Percentiles rank a stretch among this genome's conserved stretches.
phyloP scores from a whole-genome alignment of 2,113 vertebrate species.

The Emydocephalus ijimae region DNA sequence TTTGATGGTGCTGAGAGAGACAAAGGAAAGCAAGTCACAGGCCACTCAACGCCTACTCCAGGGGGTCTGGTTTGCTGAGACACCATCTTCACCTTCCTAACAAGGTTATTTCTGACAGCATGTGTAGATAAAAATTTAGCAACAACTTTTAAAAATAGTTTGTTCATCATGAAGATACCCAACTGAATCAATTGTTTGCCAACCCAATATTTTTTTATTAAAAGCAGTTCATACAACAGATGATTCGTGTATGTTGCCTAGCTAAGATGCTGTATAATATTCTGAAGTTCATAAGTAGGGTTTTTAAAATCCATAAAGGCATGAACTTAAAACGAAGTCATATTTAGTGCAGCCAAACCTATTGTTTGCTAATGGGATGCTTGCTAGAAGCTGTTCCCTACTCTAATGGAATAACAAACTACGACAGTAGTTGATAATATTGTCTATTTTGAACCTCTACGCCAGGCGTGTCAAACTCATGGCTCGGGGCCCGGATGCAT shows the following conservation, averaged over 20 bases:
- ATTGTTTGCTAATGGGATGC: slow-evolving; percentile 67
- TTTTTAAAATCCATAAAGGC: slow-evolving; percentile 69
- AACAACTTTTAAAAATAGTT: slow-evolving; percentile 65
- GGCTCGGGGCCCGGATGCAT: too few relatives aligned
- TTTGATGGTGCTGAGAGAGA: slow-evolving; percentile 89
- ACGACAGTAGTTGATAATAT: slow-evolving; percentile 59
- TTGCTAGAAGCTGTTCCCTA: slow-evolving; percentile 47
- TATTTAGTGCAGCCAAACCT: slow-evolving; percentile 66
- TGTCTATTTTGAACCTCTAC: slow-evolving; percentile 53
- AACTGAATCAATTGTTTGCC: slow-evolving; percentile 24
- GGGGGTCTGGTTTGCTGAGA: slow-evolving; percentile 88
- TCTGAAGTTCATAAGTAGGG: slow-evolving; percentile 65
- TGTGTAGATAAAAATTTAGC: slow-evolving; percentile 89
- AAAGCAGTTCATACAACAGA: slow-evolving; percentile 29
- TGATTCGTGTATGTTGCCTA: slow-evolving; percentile 47
- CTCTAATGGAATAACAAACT: slow-evolving; percentile 63
- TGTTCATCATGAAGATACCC: slow-evolving; percentile 56
- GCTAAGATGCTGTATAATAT: slow-evolving; percentile 11
- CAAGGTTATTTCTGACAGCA: slow-evolving; percentile 94
- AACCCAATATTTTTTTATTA: slow-evolving; percentile 40
- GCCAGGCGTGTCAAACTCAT: slow-evolving; percentile 9
- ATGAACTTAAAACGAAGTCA: slow-evolving; percentile 68
- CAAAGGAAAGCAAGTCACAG: slow-evolving; percentile 86
- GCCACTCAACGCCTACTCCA: slow-evolving; percentile 83
- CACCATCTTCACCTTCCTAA: slow-evolving; percentile 87